Conservation (phyloP, 2,888 invertebrate genomes). For the Cephonodes hylas region DNA sequence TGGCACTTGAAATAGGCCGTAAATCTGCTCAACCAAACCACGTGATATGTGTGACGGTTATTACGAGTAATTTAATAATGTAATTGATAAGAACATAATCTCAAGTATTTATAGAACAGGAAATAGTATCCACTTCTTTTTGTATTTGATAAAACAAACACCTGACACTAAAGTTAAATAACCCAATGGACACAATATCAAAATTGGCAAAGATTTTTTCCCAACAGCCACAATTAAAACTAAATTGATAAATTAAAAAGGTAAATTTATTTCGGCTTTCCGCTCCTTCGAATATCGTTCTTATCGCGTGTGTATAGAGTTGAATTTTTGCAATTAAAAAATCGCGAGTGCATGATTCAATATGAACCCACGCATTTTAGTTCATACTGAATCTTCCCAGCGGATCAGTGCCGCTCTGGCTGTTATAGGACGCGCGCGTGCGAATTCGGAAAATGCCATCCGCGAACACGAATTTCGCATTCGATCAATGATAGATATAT, state of each 20-base stretch:
- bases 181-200: background rate
- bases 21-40: too few species aligned
- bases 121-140: too few species aligned
- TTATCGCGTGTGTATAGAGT: conserved; percentile 40
- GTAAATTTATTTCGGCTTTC: conserved; percentile 39
- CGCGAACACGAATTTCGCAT: conserved; percentile 13
- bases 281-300: conserved; percentile 27
- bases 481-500: background rate
- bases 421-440: conserved; percentile 60
- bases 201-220: background rate
- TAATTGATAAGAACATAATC: background rate
- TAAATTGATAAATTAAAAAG: conserved; percentile 56
- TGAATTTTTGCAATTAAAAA: conserved; percentile 35
- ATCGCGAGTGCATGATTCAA: conserved; percentile 46
- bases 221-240: conserved; percentile 39
- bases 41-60: too few species aligned
- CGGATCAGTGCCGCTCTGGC: conserved; percentile 58
- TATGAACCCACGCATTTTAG: conserved; percentile 66
- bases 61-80: background rate
- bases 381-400: conserved; percentile 57
- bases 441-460: conserved; percentile 32
- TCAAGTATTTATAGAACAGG: too few species aligned
- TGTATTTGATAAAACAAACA: background rate
- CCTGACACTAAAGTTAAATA: background rate
- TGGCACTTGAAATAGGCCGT: background rate